Percentiles rank a stretch among this genome's conserved stretches.
phyloP scores from a whole-genome alignment of 2,113 vertebrate genomes.

The Pachyramphus minor region DNA sequence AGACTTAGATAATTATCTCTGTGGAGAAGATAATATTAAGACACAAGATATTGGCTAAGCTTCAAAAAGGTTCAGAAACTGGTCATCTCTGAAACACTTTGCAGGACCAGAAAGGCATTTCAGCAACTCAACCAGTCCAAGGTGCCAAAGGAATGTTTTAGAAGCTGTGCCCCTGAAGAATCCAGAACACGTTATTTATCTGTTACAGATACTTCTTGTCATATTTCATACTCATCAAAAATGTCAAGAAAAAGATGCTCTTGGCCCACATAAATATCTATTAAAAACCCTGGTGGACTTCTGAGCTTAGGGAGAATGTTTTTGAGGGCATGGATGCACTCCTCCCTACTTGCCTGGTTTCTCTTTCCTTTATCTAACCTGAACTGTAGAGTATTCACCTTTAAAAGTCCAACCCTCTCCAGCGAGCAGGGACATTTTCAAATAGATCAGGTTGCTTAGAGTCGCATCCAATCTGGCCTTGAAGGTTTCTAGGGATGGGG shows the following conservation, averaged over 20 bases:
- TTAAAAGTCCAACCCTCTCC: neutral
- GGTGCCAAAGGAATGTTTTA: neutral
- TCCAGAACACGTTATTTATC: neutral
- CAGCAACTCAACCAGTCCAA: neutral
- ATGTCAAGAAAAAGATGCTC: neutral
- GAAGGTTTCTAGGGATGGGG: neutral
- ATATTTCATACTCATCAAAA: neutral
- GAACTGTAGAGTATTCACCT: neutral
- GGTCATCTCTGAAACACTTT: neutral
- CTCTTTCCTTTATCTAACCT: neutral
- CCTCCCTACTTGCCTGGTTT: neutral
- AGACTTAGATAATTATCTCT: conserved; percentile 1
- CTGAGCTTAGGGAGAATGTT: neutral
- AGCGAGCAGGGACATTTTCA: neutral
- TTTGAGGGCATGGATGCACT: neutral
- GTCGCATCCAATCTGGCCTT: neutral
- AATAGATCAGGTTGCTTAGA: neutral
- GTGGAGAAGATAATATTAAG: neutral
- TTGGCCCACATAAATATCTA: neutral
- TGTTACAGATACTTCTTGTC: neutral
- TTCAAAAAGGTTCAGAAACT: neutral
- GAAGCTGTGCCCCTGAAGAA: neutral
- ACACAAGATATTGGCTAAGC: neutral
- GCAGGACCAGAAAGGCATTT: neutral
- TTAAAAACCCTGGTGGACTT: neutral